These are phyloP conservation scores for Protophormia terraenovae DNA, from an alignment of 2,888 invertebrate genomes.

Conservation along the genomic window DNA sequence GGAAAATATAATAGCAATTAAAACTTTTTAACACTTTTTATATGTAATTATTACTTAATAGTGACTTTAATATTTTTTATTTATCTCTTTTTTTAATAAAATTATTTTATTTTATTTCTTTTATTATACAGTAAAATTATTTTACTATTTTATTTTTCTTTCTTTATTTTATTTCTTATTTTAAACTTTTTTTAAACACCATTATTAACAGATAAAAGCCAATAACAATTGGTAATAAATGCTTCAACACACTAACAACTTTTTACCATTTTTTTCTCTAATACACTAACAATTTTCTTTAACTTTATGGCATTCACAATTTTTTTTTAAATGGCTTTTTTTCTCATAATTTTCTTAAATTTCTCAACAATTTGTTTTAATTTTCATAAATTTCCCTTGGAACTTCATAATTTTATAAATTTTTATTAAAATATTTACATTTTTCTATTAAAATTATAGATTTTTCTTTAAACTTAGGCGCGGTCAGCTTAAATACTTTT, in stretches of 20 bases:
- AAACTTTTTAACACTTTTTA: neutral
- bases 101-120: neutral
- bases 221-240: constrained; percentile 38
- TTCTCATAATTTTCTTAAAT: neutral
- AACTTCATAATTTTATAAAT: neutral
- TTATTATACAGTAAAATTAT: neutral
- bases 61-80: neutral
- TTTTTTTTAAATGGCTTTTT: constrained; percentile 10
- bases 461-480: constrained; percentile 68
- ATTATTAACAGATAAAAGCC: constrained; percentile 18
- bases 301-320: neutral
- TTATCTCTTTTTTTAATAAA: neutral
- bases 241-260: neutral
- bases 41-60: neutral
- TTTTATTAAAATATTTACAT: neutral
- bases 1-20: neutral
- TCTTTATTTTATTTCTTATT: neutral
- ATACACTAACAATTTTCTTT: constrained; percentile 6
- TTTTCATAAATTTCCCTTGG: neutral
- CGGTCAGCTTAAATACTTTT: constrained; percentile 65
- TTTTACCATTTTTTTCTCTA: too few species aligned
- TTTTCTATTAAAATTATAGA: constrained; percentile 36
- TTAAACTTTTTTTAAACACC: neutral
- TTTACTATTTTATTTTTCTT: neutral
- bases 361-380: neutral